Conservation (phyloP, 2,113 vertebrate species). For the Laticauda colubrina region DNA sequence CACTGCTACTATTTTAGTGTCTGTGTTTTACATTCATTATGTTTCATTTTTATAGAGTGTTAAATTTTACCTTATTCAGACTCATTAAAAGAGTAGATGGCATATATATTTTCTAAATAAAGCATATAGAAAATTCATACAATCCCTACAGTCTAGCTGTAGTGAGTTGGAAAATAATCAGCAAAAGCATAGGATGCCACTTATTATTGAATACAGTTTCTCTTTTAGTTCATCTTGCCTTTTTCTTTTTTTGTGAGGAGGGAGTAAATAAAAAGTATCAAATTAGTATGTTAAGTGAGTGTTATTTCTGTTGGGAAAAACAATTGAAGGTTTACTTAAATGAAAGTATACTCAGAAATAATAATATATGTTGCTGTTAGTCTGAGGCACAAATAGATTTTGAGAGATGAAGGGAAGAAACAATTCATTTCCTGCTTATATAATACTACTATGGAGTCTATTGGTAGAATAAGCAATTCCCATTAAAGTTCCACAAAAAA, state of each 20-base stretch:
- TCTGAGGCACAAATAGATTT: background rate
- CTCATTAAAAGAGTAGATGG: background rate
- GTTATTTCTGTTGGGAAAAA: background rate
- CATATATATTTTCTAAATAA: background rate
- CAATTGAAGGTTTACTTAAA: background rate
- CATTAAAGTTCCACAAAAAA: background rate
- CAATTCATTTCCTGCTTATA: background rate
- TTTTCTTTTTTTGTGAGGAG: background rate
- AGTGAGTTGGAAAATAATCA: background rate
- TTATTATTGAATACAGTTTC: background rate
- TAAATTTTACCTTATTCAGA: background rate
- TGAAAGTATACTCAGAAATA: background rate
- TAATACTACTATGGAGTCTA: background rate
- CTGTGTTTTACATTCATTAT: background rate
- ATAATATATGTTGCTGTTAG: background rate
- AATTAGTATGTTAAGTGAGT: background rate
- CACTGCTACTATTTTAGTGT: background rate
- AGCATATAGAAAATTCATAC: background rate
- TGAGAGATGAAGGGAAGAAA: background rate
- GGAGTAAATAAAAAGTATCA: background rate
- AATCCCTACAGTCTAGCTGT: background rate
- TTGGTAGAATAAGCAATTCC: background rate
- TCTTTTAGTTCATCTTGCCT: background rate
- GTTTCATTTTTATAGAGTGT: background rate
- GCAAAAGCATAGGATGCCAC: background rate